Evolutionary conservation across 2,797 vertebrate species (phyloP).

Genomic region (Protonibea diacanthus): DNA sequence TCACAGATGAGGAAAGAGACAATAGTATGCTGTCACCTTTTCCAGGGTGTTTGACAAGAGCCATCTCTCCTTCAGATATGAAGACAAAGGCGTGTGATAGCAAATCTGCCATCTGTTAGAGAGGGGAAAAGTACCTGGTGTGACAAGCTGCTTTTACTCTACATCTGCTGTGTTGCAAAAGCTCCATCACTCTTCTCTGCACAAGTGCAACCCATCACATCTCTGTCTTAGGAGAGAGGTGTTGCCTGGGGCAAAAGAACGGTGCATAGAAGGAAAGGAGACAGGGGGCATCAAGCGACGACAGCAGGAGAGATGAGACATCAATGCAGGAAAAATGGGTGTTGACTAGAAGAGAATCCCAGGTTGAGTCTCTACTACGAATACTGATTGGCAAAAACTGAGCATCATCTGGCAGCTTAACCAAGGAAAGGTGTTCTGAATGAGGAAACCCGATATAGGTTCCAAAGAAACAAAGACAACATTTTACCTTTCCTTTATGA

Average conservation of each 20-base stretch:
- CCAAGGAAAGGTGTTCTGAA: slow-evolving; percentile 3
- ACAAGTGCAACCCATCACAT: slow-evolving; percentile 64
- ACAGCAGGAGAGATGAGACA: slow-evolving; percentile 66
- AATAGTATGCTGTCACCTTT: slow-evolving; percentile 51
- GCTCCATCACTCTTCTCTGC: slow-evolving; percentile 65
- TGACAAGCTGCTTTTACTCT: slow-evolving; percentile 74
- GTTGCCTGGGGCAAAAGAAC: slow-evolving; percentile 65
- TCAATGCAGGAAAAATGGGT: slow-evolving; percentile 54
- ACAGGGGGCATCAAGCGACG: slow-evolving; percentile 49
- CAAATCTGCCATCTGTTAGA: slow-evolving; percentile 72
- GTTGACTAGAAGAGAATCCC: slow-evolving; percentile 59
- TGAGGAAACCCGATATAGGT: not conserved
- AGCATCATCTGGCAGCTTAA: slow-evolving; percentile 31
- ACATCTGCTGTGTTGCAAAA: slow-evolving; percentile 59
- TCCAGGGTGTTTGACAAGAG: slow-evolving; percentile 50
- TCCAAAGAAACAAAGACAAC: not conserved
- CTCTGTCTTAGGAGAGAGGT: slow-evolving; percentile 67
- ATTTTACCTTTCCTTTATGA: not conserved
- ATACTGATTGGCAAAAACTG: slow-evolving; percentile 39
- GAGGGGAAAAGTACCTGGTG: slow-evolving; percentile 44
- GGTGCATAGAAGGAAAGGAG: slow-evolving; percentile 43
- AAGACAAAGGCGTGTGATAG: slow-evolving; percentile 70
- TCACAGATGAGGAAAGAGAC: slow-evolving; percentile 34
- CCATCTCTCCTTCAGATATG: slow-evolving; percentile 59
- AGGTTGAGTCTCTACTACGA: slow-evolving; percentile 31